Evolutionary conservation across 2,888 invertebrate species (phyloP).

Genomic region (Steinernema hermaphroditum): DNA sequence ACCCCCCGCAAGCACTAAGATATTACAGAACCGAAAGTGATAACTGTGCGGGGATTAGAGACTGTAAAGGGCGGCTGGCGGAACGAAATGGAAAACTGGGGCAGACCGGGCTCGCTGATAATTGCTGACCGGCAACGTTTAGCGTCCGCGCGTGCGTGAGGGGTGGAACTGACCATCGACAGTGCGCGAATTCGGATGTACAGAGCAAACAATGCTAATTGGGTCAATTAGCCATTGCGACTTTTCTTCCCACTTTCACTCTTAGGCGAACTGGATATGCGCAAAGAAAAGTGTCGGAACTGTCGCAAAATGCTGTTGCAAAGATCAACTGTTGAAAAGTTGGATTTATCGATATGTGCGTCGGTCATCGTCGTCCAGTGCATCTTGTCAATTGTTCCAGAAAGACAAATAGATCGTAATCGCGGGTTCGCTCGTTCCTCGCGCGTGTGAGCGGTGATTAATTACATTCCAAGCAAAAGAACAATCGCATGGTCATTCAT

Average conservation of each 20-base stretch:
- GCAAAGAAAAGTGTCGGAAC: no score
- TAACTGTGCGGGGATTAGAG: slow-evolving; percentile 12
- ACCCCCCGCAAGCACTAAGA: background rate
- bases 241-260: background rate
- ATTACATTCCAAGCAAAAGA: background rate
- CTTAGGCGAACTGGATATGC: no score
- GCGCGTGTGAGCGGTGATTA: slow-evolving; percentile 24
- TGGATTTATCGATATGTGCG: background rate
- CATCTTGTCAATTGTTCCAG: slow-evolving; percentile 9
- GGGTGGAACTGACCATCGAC: background rate
- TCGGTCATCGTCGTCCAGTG: no score
- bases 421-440: background rate
- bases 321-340: background rate
- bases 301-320: background rate
- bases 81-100: slow-evolving; percentile 29
- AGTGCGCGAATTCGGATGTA: background rate
- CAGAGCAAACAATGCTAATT: slow-evolving; percentile 7
- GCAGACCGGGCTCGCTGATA: slow-evolving; percentile 25
- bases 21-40: slow-evolving; percentile 16
- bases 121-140: slow-evolving; percentile 18
- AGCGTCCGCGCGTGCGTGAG: slow-evolving; percentile 8
- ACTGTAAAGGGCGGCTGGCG: slow-evolving; percentile 20
- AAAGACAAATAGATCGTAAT: slow-evolving; percentile 23
- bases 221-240: slow-evolving; percentile 2
- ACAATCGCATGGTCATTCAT: background rate